These are phyloP conservation scores for Aphodius sticticus DNA, from an alignment of 2,888 invertebrate genomes.

Conservation along the genomic window DNA sequence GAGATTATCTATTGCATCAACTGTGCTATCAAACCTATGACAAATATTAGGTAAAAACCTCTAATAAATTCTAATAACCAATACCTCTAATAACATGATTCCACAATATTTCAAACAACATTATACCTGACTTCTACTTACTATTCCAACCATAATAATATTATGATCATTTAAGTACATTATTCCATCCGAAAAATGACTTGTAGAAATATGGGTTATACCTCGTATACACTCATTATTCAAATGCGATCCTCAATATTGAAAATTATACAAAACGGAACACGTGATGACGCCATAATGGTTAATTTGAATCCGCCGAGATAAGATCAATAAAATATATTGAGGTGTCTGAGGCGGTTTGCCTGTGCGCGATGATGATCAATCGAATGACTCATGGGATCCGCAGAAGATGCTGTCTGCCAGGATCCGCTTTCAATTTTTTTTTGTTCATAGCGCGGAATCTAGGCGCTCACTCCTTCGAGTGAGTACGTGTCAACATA, in stretches of 20 bases:
- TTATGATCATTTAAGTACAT: neutral
- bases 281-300: slow-evolving; percentile 4
- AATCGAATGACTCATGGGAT: neutral
- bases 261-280: slow-evolving; percentile 4
- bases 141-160: neutral
- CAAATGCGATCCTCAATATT: neutral
- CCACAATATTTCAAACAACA: neutral
- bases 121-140: neutral
- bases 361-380: neutral
- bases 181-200: neutral
- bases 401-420: neutral
- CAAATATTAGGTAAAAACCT: too few relatives aligned
- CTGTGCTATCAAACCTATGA: too few relatives aligned
- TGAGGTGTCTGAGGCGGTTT: neutral
- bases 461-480: neutral
- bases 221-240: neutral
- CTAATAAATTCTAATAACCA: too few relatives aligned
- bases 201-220: neutral
- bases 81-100: too few relatives aligned
- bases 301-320: slow-evolving; percentile 4
- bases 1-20: too few relatives aligned
- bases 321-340: slow-evolving; percentile 4
- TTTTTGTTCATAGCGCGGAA: neutral
- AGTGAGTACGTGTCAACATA: neutral
- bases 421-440: neutral